Percentiles rank a stretch among this genome's conserved stretches.
These are phyloP conservation scores for Stegastes partitus DNA, from an alignment of 2,113 vertebrate species.

Conservation along the genomic window DNA sequence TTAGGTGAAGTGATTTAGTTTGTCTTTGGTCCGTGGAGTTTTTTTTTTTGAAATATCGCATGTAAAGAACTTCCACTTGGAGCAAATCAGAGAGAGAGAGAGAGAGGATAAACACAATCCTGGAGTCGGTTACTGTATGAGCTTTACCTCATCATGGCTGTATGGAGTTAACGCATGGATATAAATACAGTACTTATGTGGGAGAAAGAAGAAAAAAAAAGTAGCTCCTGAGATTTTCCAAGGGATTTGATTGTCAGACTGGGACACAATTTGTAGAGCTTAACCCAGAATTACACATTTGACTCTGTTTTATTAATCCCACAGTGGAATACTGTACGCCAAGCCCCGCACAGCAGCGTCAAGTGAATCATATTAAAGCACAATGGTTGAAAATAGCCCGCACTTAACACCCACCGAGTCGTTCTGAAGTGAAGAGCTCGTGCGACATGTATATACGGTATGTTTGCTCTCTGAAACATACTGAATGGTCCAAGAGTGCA, in stretches of 20 bases:
- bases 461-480: slow-evolving; percentile 15
- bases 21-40: too few species aligned
- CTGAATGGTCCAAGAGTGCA: neutral
- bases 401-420: slow-evolving; percentile 7
- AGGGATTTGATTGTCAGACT: slow-evolving; percentile 70
- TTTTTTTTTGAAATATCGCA: neutral
- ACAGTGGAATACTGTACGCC: slow-evolving; percentile 57
- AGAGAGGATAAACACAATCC: neutral
- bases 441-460: neutral
- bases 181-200: slow-evolving; percentile 19
- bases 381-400: slow-evolving; percentile 29
- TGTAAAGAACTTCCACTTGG: neutral
- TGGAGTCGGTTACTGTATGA: neutral
- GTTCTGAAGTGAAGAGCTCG: slow-evolving; percentile 14
- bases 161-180: neutral
- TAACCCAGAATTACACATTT: slow-evolving; percentile 77
- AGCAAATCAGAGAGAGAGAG: too few species aligned
- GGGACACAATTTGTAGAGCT: slow-evolving; percentile 74
- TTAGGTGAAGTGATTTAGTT: too few species aligned
- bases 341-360: slow-evolving; percentile 22
- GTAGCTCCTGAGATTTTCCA: slow-evolving; percentile 50
- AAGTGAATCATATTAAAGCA: slow-evolving; percentile 36
- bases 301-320: slow-evolving; percentile 74
- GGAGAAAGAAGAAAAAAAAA: slow-evolving; percentile 35
- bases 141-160: slow-evolving; percentile 5